These are phyloP conservation scores for Axea sp. DNA, from an alignment of 2,888 invertebrate genomes.

Conservation along the genomic window DNA sequence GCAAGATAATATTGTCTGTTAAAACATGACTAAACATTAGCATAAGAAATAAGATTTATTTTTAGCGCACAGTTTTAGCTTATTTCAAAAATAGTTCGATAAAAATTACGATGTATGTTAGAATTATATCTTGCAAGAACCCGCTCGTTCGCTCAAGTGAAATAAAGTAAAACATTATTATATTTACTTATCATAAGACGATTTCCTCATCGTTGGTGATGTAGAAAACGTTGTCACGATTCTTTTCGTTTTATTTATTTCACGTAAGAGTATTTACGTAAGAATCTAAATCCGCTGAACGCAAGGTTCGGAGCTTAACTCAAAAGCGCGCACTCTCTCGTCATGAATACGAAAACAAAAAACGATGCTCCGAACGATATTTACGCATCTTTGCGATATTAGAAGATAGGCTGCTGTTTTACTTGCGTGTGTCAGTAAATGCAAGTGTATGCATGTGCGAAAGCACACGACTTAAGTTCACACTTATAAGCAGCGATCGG, in stretches of 20 bases:
- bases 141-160: slow-evolving; percentile 1
- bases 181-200: slow-evolving; percentile 56
- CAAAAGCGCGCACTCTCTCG: slow-evolving; percentile 59
- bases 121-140: not conserved
- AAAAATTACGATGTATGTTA: not conserved
- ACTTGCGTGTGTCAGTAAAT: not conserved
- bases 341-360: slow-evolving; percentile 56
- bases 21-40: slow-evolving; percentile 5
- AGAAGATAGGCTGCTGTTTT: slow-evolving; percentile 8
- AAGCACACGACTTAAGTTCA: too few species aligned
- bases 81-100: slow-evolving; percentile 25
- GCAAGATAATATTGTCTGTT: slow-evolving; percentile 17
- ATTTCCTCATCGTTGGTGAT: slow-evolving; percentile 49
- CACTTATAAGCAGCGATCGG: too few species aligned
- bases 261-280: slow-evolving; percentile 56
- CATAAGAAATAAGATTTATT: slow-evolving; percentile 17
- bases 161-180: too few species aligned
- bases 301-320: slow-evolving; percentile 33
- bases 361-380: slow-evolving; percentile 33
- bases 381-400: slow-evolving; percentile 38
- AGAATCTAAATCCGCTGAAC: slow-evolving; percentile 33
- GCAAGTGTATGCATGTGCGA: not conserved
- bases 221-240: slow-evolving; percentile 24
- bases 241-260: slow-evolving; percentile 33
- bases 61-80: slow-evolving; percentile 16